Percentiles rank a stretch among this genome's conserved stretches.
phyloP scores from a whole-genome alignment of 2,888 invertebrate genomes.

The Muschampia staudingeri region DNA sequence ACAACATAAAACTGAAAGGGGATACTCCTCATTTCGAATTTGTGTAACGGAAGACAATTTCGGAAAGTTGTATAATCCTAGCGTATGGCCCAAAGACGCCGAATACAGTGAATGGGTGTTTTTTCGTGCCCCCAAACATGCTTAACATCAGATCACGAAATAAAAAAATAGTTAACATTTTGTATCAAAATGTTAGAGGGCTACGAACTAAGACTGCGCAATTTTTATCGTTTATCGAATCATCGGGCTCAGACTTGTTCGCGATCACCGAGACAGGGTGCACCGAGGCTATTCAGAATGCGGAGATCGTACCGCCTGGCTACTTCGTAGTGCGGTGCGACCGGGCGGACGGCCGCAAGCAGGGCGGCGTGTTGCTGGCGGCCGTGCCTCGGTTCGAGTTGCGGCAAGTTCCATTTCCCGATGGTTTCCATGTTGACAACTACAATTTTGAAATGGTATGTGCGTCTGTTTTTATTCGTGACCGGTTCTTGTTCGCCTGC shows the following conservation, averaged over 20 bases:
- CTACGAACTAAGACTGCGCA: not conserved
- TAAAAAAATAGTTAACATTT: not conserved
- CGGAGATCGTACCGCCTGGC: not conserved
- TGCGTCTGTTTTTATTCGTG: not conserved
- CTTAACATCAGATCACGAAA: not conserved
- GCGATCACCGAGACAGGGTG: not conserved
- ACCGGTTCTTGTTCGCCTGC: not conserved
- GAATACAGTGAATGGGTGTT: not conserved
- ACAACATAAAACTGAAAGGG: too few relatives aligned
- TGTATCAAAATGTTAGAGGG: not conserved
- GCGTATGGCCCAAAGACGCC: not conserved
- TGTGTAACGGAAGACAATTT: too few relatives aligned
- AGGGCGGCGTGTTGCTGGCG: not conserved
- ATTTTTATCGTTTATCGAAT: not conserved
- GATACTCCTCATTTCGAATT: too few relatives aligned
- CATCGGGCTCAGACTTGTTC: not conserved
- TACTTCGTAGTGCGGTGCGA: not conserved
- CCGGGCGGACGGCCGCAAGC: not conserved
- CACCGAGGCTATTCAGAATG: not conserved
- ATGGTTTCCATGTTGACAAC: not conserved
- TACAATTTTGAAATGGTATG: not conserved
- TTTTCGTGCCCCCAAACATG: constrained; percentile 1
- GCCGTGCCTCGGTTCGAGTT: not conserved
- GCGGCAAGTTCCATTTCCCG: not conserved
- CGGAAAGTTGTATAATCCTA: not conserved